Evolutionary conservation across 2,113 vertebrate species (phyloP), one percentile per base, ranked within the genome.

Genomic region (Choloepus hoffmanni): DNA sequence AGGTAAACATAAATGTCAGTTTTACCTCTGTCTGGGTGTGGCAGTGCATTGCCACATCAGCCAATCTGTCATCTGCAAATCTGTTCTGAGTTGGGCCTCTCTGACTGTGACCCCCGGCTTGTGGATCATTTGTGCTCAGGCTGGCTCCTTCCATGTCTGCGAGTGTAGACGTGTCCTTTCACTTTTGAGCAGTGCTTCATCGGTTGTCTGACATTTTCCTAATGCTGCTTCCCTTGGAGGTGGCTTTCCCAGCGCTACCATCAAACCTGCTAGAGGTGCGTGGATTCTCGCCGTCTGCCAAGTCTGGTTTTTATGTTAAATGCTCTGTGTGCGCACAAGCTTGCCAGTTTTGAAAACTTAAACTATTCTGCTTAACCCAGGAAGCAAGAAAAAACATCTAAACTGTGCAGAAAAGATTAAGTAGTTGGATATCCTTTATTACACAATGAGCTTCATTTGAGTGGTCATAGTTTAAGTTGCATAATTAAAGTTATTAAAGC

Each of bases 381-480:
- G 93, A 76, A 90, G 76, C n/a, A 84, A 85, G 11, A 82, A 93
- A 58, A 21, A 85, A 92, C 2, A 26, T 28, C 60, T 87, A 43
- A 92, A 81, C 78, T 74, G 23, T 67, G 10, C 8, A n/a, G 84
- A 48, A 14, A 48, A 79, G 79, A 70, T n/a, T 63, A 78, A 73
- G 53, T 15, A 81, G 60, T 40, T 36, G 63, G 15, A 12, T 94
- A 48, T 10, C 50, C 7, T 12, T 40, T 76, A n/a, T 93, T 95
- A 70, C 92, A 97, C 94, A 74, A 21, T 63, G 50, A 73, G 36
- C 89, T 84, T 96, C 88, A 48, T 70, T 76, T 96, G 15, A 50
- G 92, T 67, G 67, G 53, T 43, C 21, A 60, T 87, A 92, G 18
- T 65, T 85, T 88, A 65, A 82, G 50, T 13, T 68, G 28, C 79